Percentiles rank a stretch among this genome's conserved stretches.
phyloP scores from a whole-genome alignment of 2,888 invertebrate genomes.

The Coelopa pilipes region DNA sequence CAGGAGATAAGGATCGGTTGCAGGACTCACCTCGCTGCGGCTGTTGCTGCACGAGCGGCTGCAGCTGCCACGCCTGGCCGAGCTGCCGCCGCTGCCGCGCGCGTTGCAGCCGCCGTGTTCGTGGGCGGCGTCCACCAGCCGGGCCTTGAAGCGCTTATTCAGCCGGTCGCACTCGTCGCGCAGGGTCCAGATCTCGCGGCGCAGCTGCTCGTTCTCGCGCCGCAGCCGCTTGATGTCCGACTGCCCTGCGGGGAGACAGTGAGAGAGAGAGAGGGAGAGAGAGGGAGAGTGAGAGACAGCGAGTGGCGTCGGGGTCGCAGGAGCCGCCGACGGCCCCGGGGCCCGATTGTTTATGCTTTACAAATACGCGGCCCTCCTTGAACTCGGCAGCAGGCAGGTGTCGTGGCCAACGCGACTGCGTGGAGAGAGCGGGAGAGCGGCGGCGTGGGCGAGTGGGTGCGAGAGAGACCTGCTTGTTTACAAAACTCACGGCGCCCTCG shows the following conservation, averaged over 20 bases:
- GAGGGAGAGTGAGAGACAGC: background rate
- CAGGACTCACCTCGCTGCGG: conserved; percentile 59
- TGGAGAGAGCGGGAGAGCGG: too few species aligned
- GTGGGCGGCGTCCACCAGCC: conserved; percentile 55
- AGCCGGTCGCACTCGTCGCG: conserved; percentile 89
- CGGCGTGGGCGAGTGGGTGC: too few species aligned
- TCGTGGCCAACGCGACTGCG: too few species aligned
- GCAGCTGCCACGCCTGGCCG: conserved; percentile 47
- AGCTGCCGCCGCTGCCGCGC: conserved; percentile 51
- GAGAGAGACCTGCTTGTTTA: too few species aligned
- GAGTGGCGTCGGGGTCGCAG: background rate
- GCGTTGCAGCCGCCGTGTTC: conserved; percentile 53
- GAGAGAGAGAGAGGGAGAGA: background rate
- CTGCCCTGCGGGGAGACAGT: conserved; percentile 74
- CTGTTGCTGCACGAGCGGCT: conserved; percentile 50
- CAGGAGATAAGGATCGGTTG: too few species aligned
- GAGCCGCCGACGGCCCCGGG: background rate
- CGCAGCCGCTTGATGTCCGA: conserved; percentile 89
- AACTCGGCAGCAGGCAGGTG: too few species aligned
- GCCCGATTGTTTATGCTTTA: too few species aligned
- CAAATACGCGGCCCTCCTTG: too few species aligned
- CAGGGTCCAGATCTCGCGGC: conserved; percentile 86
- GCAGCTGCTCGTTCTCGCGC: conserved; percentile 86
- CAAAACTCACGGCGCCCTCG: too few species aligned
- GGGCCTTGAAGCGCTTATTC: conserved; percentile 79